Evolutionary conservation across 2,888 invertebrate genomes (phyloP).

Genomic region (Formica aserva): DNA sequence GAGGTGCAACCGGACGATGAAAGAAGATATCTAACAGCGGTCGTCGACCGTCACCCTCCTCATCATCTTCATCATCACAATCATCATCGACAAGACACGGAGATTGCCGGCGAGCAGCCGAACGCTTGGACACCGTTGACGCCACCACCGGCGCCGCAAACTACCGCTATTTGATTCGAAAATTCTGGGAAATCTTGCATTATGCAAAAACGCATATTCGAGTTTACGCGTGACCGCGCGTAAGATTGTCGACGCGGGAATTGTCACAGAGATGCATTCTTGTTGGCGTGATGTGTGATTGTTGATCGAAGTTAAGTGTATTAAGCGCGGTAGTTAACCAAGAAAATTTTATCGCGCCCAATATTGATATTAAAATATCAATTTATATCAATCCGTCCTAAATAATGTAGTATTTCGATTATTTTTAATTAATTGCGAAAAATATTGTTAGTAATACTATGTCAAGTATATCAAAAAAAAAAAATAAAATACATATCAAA

Average conservation of each 20-base stretch:
- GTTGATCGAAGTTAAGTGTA: conserved; percentile 1
- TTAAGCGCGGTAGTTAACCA: not conserved
- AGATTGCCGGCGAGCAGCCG: conserved; percentile 68
- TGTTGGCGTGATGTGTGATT: not conserved
- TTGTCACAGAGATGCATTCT: not conserved
- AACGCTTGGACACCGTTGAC: conserved; percentile 81
- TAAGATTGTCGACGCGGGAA: not conserved
- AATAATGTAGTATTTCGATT: conserved; percentile 33
- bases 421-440: conserved; percentile 16
- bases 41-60: conserved; percentile 79
- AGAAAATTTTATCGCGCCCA: conserved; percentile 8
- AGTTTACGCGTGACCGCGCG: not conserved
- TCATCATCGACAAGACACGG: conserved; percentile 69
- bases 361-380: conserved; percentile 15
- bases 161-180: conserved; percentile 82
- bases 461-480: conserved; percentile 1
- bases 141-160: conserved; percentile 82
- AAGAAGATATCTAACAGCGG: conserved; percentile 78
- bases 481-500: conserved; percentile 28
- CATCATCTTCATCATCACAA: conserved; percentile 73
- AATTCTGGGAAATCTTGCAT: not conserved
- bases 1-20: conserved; percentile 77
- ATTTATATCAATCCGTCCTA: conserved; percentile 36
- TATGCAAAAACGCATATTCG: not conserved
- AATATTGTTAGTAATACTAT: conserved; percentile 18